phyloP scores from a whole-genome alignment of 2,113 vertebrate species.

The Mesocricetus auratus region DNA sequence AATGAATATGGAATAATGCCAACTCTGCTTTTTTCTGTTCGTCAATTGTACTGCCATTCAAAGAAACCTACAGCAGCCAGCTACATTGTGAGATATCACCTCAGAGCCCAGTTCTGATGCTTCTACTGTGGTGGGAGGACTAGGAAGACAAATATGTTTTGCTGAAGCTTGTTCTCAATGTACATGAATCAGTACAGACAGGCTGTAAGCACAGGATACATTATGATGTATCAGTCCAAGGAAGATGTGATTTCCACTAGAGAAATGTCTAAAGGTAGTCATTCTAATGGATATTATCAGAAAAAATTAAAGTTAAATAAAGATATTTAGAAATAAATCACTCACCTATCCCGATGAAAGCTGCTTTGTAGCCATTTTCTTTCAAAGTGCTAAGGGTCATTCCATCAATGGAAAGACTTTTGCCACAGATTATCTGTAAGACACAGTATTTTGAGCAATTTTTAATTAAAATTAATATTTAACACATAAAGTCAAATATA shows the following conservation, averaged over 20 bases:
- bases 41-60: not conserved
- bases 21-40: not conserved
- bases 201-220: not conserved
- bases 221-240: not conserved
- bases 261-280: not conserved
- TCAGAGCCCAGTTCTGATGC: not conserved
- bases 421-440: constrained; percentile 91
- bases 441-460: constrained; percentile 57
- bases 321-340: constrained; percentile 23
- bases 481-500: not conserved
- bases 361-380: constrained; percentile 90
- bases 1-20: not conserved
- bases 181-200: not conserved
- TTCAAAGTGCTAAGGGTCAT: constrained; percentile 91
- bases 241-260: not conserved
- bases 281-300: constrained; percentile 42
- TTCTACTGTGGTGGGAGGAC: fast-evolving
- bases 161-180: not conserved
- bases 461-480: constrained; percentile 27
- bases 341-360: constrained; percentile 96
- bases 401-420: constrained; percentile 89
- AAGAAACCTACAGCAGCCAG: not conserved
- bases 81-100: not conserved
- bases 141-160: not conserved
- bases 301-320: not conserved